These are phyloP conservation scores for Formica exsecta DNA, from an alignment of 1,140 invertebrate species.

Conservation along the genomic window DNA sequence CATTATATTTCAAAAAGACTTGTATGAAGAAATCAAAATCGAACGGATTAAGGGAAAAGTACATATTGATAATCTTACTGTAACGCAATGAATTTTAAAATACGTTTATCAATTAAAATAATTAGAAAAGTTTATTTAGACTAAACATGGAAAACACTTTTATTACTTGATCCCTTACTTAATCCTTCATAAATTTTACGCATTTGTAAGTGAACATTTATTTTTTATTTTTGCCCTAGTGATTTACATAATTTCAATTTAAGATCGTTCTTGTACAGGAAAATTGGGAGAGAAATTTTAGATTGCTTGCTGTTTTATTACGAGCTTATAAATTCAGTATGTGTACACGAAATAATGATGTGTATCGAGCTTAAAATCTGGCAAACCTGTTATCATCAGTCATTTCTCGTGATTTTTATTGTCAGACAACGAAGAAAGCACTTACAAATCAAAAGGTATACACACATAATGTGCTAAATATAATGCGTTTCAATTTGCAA, in stretches of 20 bases:
- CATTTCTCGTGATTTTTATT: neutral
- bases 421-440: neutral
- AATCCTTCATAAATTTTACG: too few relatives aligned
- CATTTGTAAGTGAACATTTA: neutral
- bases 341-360: neutral
- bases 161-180: too few relatives aligned
- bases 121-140: too few relatives aligned
- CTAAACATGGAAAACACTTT: too few relatives aligned
- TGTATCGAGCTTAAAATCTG: neutral
- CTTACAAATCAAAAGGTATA: neutral
- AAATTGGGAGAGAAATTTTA: neutral
- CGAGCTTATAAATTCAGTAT: neutral
- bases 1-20: neutral
- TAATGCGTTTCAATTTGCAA: conserved; percentile 11
- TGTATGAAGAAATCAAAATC: too few relatives aligned
- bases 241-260: neutral
- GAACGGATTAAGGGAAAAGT: too few relatives aligned
- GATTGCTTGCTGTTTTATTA: neutral
- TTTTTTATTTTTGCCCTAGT: neutral
- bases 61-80: too few relatives aligned
- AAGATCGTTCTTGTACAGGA: neutral
- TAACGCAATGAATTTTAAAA: too few relatives aligned
- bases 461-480: neutral
- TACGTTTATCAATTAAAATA: too few relatives aligned
- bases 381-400: neutral